Evolutionary conservation across 2,888 invertebrate genomes (phyloP), one percentile per base, ranked within the genome.

Genomic region (Apotomis betuletana): DNA sequence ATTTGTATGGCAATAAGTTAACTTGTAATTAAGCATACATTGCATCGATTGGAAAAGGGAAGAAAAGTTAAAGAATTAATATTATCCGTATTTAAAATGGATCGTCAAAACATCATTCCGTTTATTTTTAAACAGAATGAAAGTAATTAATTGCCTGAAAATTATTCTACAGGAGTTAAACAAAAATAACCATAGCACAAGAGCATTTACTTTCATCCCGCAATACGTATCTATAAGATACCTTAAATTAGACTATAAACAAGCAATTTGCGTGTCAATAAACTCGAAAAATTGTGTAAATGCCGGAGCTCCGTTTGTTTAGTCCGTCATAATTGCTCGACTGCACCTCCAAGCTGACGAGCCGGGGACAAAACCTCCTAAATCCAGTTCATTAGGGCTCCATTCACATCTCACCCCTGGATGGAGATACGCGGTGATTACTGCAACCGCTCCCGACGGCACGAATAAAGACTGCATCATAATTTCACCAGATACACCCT

Each of bases 381-480:
- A 93, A 93, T 93, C 92, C 93, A 93, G 93, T 93, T 93, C 93
- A 93, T 93, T 93, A 92, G 92, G 91, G 88, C 91, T 89, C 93
- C 88, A 93, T 93, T 93, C 93, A 93, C 85, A 84, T 87, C 87
- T 89, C 90, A 89, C 93, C 92, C 93, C 91, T 91, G 92, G 91
- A 89, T 92, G 91, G 91, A 92, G 93, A 93, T 91, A 92, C 92
- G 91, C 92, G 92, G 92, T 93, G 93, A 93, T 93, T 93, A 93
- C 92, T 92, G 92, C 92, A 92, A 92, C 92, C 92, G 92, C 92
- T 92, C 92, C 92, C 92, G 91, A 91, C 92, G 92, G 92, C 91
- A 92, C 93, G 90, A 91, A 92, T 93, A 93, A 92, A 92, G 92
- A 92, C 92, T 92, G 93, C 92, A 93, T 93, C 93, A 92, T 93